Conservation (phyloP, 2,888 invertebrate species). For the Agrochola litura region DNA sequence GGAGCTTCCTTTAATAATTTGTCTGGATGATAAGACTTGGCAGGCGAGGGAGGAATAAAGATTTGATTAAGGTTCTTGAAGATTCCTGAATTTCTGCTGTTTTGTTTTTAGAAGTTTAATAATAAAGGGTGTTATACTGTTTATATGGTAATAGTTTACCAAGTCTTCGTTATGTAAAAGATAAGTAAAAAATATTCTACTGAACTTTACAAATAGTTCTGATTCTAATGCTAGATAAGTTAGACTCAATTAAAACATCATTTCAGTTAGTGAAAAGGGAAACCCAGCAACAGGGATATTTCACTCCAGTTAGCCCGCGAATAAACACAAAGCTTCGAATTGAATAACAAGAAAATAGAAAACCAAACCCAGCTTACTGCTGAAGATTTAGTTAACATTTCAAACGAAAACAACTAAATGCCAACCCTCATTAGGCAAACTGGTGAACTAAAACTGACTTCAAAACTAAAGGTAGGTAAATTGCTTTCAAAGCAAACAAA, state of each 20-base stretch:
- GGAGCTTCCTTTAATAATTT: slow-evolving; percentile 59
- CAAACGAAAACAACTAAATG: slow-evolving; percentile 55
- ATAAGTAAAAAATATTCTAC: no score
- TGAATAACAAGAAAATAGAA: slow-evolving; percentile 13
- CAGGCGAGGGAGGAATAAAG: slow-evolving; percentile 38
- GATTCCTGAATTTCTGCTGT: slow-evolving; percentile 8
- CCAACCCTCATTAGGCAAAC: slow-evolving; percentile 40
- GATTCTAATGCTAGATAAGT: neutral
- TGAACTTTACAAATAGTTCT: neutral
- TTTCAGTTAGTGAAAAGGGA: neutral
- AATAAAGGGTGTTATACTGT: neutral
- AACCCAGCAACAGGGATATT: neutral
- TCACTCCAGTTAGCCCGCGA: slow-evolving; percentile 11
- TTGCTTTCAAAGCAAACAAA: slow-evolving; percentile 51
- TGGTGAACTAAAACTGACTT: slow-evolving; percentile 50
- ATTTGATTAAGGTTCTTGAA: slow-evolving; percentile 23
- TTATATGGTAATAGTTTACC: no score
- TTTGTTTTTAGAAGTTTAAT: slow-evolving; percentile 1
- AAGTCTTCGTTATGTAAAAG: no score
- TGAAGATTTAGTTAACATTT: slow-evolving; percentile 47
- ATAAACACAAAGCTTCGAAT: slow-evolving; percentile 20
- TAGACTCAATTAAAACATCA: neutral
- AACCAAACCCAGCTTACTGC: slow-evolving; percentile 10
- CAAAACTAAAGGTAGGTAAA: slow-evolving; percentile 46
- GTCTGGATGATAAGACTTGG: slow-evolving; percentile 56